Evolutionary conservation across 2,113 vertebrate genomes (phyloP).

Genomic region (Benthochromis sp.): DNA sequence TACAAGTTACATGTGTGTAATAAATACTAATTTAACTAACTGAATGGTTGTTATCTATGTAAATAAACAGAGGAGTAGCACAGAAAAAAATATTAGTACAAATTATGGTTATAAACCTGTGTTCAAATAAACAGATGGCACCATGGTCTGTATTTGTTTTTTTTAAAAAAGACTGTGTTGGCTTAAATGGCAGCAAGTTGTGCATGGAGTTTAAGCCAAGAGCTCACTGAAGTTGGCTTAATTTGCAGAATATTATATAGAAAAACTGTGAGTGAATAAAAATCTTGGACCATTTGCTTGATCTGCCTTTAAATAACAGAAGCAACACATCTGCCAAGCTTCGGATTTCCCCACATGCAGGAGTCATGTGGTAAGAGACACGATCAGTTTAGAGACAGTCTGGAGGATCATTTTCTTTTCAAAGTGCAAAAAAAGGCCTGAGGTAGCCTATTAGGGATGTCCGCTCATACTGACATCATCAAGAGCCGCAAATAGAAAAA

Average conservation of each 20-base stretch:
- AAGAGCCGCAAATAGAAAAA: neutral
- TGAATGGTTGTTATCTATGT: neutral
- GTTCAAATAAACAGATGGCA: slow-evolving; percentile 2
- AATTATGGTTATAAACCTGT: neutral
- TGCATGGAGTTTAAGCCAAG: neutral
- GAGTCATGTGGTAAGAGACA: neutral
- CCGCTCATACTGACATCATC: neutral
- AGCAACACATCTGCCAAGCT: neutral
- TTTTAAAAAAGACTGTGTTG: fast-evolving
- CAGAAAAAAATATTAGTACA: neutral
- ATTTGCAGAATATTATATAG: neutral
- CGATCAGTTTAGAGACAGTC: neutral
- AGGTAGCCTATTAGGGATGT: neutral
- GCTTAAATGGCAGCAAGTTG: neutral
- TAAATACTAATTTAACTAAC: neutral
- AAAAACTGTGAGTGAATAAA: neutral
- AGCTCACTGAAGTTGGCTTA: neutral
- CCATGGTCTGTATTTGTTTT: neutral
- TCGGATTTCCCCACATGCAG: neutral
- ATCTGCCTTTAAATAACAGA: neutral
- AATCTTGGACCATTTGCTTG: neutral
- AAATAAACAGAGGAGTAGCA: neutral
- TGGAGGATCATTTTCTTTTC: neutral
- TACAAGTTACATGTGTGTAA: neutral
- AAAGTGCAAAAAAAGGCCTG: neutral